Conservation (phyloP, 2,113 vertebrate species). For the Elgaria multicarinata region DNA sequence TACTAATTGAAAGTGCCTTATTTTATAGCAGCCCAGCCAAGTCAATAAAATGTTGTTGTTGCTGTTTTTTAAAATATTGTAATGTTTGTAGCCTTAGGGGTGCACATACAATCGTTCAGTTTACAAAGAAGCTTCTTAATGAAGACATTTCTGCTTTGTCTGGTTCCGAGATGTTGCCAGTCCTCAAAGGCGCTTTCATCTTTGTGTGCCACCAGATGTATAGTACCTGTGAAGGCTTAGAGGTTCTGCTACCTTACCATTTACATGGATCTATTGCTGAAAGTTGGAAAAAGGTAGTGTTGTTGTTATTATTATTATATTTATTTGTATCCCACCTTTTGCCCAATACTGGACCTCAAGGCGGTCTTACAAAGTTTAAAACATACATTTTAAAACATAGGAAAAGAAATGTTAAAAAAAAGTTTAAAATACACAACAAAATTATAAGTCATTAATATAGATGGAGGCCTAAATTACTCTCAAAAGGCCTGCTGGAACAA, state of each 20-base stretch:
- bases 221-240: conserved; percentile 91
- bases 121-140: conserved; percentile 89
- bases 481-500: no score
- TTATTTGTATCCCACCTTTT: no score
- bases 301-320: no score
- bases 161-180: conserved; percentile 70
- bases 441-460: no score
- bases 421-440: no score
- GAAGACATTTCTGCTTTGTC: conserved; percentile 75
- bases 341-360: no score
- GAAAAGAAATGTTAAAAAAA: no score
- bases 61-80: conserved; percentile 45
- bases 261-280: conserved; percentile 85
- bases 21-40: neutral
- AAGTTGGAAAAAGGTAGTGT: conserved; percentile 91
- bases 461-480: no score
- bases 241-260: conserved; percentile 82
- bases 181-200: conserved; percentile 90
- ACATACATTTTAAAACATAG: no score
- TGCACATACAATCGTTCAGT: conserved; percentile 85
- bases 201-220: conserved; percentile 93
- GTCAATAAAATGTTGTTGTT: neutral
- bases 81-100: conserved; percentile 80
- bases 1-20: neutral
- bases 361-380: no score